Conservation (phyloP, 1,140 invertebrate species). For the Phortica variegata region DNA sequence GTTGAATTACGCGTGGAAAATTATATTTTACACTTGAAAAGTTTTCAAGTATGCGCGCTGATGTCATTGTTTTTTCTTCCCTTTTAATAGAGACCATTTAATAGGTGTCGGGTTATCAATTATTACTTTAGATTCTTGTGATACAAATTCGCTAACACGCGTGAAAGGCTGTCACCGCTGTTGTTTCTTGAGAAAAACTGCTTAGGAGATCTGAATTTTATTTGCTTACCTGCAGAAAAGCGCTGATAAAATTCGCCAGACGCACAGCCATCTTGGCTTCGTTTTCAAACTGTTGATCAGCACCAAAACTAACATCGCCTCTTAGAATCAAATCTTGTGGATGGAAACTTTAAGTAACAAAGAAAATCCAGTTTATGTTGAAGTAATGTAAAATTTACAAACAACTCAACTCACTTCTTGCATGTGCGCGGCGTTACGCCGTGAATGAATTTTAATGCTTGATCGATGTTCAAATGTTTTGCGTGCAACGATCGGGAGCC, state of each 20-base stretch:
- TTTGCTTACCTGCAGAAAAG: conserved; percentile 78
- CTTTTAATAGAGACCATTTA: conserved; percentile 38
- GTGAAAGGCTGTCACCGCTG: conserved; percentile 19
- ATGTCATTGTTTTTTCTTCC: background rate
- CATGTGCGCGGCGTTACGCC: conserved; percentile 74
- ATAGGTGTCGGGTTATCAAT: conserved; percentile 55
- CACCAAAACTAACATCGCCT: conserved; percentile 83
- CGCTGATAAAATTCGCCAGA: conserved; percentile 92
- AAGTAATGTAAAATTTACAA: too few relatives aligned
- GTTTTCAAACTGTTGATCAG: conserved; percentile 86
- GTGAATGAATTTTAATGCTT: conserved; percentile 74
- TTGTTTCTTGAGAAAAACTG: too few relatives aligned
- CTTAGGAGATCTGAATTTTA: conserved; percentile 21
- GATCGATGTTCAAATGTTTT: conserved; percentile 72
- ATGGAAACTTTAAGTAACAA: conserved; percentile 64
- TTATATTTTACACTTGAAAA: conserved; percentile 57
- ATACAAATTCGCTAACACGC: conserved; percentile 44
- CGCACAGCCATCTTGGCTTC: conserved; percentile 94
- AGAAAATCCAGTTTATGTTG: background rate
- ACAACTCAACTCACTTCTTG: conserved; percentile 59
- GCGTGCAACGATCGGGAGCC: conserved; percentile 66
- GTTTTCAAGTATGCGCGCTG: conserved; percentile 41
- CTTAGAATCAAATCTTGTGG: conserved; percentile 73
- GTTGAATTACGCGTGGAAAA: conserved; percentile 57
- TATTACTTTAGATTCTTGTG: conserved; percentile 41